phyloP scores from a whole-genome alignment of 2,113 vertebrate species.

The Syngnathus scovelli region DNA sequence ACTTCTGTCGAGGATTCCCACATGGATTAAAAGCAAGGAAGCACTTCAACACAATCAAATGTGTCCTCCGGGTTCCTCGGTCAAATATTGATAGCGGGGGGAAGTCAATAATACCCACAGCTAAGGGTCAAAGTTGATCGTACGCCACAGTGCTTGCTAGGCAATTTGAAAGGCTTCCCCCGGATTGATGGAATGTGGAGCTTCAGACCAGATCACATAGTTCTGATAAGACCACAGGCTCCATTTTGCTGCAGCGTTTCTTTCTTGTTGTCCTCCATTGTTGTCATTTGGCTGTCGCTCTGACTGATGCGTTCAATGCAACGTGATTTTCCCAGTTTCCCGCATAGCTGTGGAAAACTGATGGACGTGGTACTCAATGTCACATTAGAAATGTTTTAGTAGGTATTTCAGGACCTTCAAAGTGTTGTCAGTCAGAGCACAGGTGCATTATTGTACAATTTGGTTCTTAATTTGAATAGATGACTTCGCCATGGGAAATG shows the following conservation, averaged over 20 bases:
- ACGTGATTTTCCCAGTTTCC: no score
- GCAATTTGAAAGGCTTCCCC: conserved; percentile 24
- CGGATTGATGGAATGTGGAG: background rate
- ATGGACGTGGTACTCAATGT: no score
- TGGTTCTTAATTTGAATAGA: conserved; percentile 8
- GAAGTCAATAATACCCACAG: conserved; percentile 40
- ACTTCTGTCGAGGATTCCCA: conserved; percentile 30
- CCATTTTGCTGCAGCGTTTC: background rate
- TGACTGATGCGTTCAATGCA: background rate
- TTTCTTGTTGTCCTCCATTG: background rate
- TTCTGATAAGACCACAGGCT: background rate
- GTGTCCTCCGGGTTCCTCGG: conserved; percentile 31
- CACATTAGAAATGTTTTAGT: background rate
- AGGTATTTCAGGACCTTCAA: background rate
- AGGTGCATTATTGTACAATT: background rate
- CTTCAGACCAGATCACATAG: conserved; percentile 28
- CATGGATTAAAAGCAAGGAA: conserved; percentile 38
- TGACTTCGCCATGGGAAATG: background rate
- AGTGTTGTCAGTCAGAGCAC: background rate
- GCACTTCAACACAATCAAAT: conserved; percentile 40
- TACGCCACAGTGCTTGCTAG: conserved; percentile 33
- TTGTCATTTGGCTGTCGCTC: background rate
- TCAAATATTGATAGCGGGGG: conserved; percentile 39
- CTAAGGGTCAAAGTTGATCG: conserved; percentile 39
- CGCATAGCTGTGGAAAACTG: background rate